Percentiles rank a stretch among this genome's conserved stretches.
Conservation (phyloP, 2,113 vertebrate genomes). For the Odontesthes bonariensis region DNA sequence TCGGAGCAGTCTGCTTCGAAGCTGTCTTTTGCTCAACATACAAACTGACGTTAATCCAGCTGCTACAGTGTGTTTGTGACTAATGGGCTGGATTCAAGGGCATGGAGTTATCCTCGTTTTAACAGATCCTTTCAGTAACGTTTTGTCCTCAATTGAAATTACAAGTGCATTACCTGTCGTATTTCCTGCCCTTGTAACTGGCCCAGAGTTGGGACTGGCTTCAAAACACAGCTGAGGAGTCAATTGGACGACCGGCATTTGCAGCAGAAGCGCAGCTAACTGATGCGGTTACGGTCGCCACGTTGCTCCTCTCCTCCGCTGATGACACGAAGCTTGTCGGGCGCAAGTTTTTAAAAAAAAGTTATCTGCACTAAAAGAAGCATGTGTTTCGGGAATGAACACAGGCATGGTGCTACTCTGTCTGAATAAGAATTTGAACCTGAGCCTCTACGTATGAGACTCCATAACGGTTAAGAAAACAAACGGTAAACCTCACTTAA, state of each 20-base stretch:
- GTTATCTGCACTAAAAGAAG: constrained; percentile 84
- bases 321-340: constrained; percentile 53
- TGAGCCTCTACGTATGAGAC: constrained; percentile 49
- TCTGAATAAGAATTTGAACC: constrained; percentile 62
- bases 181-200: constrained; percentile 43
- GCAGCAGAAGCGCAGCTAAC: not conserved
- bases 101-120: constrained; percentile 10
- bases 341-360: constrained; percentile 52
- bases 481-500: constrained; percentile 38
- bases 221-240: constrained; percentile 50
- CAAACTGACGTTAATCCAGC: constrained; percentile 63
- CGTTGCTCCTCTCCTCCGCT: constrained; percentile 41
- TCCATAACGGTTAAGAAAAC: constrained; percentile 12
- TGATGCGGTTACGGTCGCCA: constrained; percentile 20
- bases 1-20: constrained; percentile 16
- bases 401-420: constrained; percentile 83
- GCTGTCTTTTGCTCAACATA: constrained; percentile 55
- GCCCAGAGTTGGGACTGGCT: constrained; percentile 36
- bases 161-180: not conserved
- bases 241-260: not conserved
- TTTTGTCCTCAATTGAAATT: not conserved
- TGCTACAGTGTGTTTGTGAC: constrained; percentile 67
- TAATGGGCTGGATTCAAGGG: constrained; percentile 24
- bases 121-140: constrained; percentile 2
- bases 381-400: constrained; percentile 74